phyloP scores from a whole-genome alignment of 2,113 vertebrate genomes.

The Cephalophus harveyi region DNA sequence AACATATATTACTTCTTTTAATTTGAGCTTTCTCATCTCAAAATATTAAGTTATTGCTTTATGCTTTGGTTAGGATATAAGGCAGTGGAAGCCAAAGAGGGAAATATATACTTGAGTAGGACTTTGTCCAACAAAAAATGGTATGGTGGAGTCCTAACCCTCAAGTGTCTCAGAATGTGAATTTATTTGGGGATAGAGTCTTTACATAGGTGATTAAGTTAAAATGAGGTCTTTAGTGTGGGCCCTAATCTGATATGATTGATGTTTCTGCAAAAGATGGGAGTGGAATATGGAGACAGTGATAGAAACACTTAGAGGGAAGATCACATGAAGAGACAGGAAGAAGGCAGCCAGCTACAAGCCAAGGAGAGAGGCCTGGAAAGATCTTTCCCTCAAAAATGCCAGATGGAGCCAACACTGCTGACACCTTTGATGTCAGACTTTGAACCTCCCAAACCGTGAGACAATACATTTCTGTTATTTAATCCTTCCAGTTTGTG shows the following conservation, averaged over 20 bases:
- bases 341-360: not conserved
- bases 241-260: not conserved
- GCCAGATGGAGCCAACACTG: not conserved
- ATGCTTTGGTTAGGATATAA: not conserved
- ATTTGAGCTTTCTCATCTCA: not conserved
- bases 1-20: not conserved
- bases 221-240: not conserved
- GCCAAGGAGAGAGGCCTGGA: not conserved
- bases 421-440: not conserved
- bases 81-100: not conserved
- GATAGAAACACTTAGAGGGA: not conserved
- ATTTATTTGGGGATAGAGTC: not conserved
- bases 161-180: not conserved
- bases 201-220: not conserved
- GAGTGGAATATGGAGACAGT: not conserved
- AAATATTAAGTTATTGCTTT: not conserved
- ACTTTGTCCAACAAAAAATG: not conserved
- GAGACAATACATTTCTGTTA: not conserved
- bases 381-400: not conserved
- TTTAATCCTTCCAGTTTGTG: not conserved
- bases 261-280: not conserved
- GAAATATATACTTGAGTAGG: not conserved
- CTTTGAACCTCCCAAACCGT: not conserved
- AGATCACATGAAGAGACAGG: not conserved
- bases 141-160: not conserved